Evolutionary conservation across 2,113 vertebrate genomes (phyloP).

Genomic region (Lichenostomus cassidix): DNA sequence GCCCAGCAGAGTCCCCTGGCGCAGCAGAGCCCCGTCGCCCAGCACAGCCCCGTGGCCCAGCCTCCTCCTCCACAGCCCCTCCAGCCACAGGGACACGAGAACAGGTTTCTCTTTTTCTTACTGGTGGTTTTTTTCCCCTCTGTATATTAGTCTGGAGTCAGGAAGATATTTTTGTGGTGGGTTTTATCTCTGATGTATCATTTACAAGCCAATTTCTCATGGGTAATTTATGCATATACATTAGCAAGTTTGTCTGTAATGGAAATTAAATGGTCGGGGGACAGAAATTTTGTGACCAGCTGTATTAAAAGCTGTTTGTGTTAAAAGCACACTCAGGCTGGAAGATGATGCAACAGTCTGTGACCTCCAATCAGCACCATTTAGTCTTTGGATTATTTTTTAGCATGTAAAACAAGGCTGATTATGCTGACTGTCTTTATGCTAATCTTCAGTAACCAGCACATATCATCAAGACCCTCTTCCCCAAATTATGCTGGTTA

Average conservation of each 20-base stretch:
- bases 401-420: background rate
- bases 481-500: background rate
- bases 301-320: background rate
- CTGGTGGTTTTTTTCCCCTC: accelerated
- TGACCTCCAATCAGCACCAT: conserved; percentile 11
- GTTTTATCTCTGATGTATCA: background rate
- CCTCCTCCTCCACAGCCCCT: conserved; percentile 82
- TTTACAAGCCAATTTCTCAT: background rate
- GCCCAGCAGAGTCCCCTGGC: conserved; percentile 80
- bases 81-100: conserved; percentile 88
- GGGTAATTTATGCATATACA: background rate
- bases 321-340: background rate
- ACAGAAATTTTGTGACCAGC: background rate
- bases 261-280: background rate
- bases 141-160: background rate
- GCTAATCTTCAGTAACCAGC: background rate
- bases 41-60: conserved; percentile 74
- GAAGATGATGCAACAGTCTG: background rate
- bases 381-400: conserved; percentile 11
- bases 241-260: background rate
- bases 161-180: background rate
- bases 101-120: conserved; percentile 75
- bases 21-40: conserved; percentile 76
- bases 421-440: conserved; percentile 27
- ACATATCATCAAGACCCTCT: background rate